Evolutionary conservation across 2,888 invertebrate genomes (phyloP), one percentile per base, ranked within the genome.

Genomic region (Aporophyla nigra): DNA sequence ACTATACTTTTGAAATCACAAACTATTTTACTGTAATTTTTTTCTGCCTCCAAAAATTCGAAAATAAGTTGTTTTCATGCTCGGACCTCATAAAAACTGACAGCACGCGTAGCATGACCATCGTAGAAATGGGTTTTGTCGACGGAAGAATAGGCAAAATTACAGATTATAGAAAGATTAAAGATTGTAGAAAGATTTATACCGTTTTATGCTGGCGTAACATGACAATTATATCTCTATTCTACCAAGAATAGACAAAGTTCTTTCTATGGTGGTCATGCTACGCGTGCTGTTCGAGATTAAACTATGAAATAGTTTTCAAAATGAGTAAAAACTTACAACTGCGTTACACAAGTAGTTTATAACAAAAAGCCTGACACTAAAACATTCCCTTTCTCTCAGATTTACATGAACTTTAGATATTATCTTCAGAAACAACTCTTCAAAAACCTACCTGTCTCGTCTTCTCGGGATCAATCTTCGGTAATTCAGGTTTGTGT

Each of bases 401-500:
- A n/a, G 9, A 33, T 27, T 27, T 14, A 49, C 21, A 14, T 27
- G 27, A 49, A 27, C 27, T 7, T 2, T n/a, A n/a, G 6, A 1
- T 27, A 21, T 27, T 21, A 40, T 58, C 16, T 5, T 43, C 1
- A 2, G n/a, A 10, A 58, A 51, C 2, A 43, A 51, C 54, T 71
- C 19, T 74, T 9, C 33, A 68, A 76, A 58, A 59, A 82, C 85
- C 72, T 79, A 96, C 96, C 94, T 95, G 95, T 94, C 95, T 93
- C 40, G 93, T 92, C 88, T 96, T 96, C 82, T 95, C 95, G 1
- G 95, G 95, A 78, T 96, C 96, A 46, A 95, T 86, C 86, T 96
- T 96, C 3, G 95, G 95, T 62, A 90, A 88, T 77, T 95, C 95
- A 14, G 94, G 94, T 86, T 94, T 95, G 24, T 81, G 74, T 5